Evolutionary conservation across 2,888 invertebrate species (phyloP).

Genomic region (Hirtodrosophila confusa): DNA sequence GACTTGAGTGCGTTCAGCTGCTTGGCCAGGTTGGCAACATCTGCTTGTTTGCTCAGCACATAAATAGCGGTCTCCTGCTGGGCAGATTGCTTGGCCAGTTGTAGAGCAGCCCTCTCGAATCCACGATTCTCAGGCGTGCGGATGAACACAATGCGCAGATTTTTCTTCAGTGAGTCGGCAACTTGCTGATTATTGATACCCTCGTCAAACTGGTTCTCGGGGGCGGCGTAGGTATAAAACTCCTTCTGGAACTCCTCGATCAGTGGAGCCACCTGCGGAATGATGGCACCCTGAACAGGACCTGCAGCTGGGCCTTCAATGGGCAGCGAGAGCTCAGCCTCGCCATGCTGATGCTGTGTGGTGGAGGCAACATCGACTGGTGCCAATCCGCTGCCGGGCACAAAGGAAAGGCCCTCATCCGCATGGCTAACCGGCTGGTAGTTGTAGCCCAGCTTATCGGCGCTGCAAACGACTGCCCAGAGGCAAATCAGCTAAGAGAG

Average conservation of each 20-base stretch:
- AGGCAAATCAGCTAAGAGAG: conserved; percentile 63
- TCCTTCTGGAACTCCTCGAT: conserved; percentile 76
- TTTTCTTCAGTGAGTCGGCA: conserved; percentile 72
- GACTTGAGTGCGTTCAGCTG: conserved; percentile 73
- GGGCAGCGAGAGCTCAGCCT: conserved; percentile 63
- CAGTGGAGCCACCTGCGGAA: conserved; percentile 56
- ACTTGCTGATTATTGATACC: conserved; percentile 62
- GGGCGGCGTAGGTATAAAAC: conserved; percentile 81
- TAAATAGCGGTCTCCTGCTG: conserved; percentile 82
- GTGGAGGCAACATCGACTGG: conserved; percentile 10
- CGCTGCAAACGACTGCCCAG: conserved; percentile 63
- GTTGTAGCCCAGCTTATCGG: conserved; percentile 74
- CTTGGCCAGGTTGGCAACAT: conserved; percentile 72
- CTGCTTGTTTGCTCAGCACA: conserved; percentile 80
- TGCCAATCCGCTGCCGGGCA: conserved; percentile 35
- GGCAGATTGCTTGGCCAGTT: conserved; percentile 73
- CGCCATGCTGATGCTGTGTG: conserved; percentile 49
- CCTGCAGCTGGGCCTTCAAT: conserved; percentile 36
- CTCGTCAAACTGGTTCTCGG: conserved; percentile 80
- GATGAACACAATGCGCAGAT: conserved; percentile 81
- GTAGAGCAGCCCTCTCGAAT: conserved; percentile 75
- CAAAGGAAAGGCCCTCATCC: conserved; percentile 56
- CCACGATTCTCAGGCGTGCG: conserved; percentile 81
- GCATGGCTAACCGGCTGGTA: conserved; percentile 72
- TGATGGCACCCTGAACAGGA: conserved; percentile 22